Evolutionary conservation across 2,888 invertebrate species (phyloP).

Genomic region (Shargacucullia verbasci): DNA sequence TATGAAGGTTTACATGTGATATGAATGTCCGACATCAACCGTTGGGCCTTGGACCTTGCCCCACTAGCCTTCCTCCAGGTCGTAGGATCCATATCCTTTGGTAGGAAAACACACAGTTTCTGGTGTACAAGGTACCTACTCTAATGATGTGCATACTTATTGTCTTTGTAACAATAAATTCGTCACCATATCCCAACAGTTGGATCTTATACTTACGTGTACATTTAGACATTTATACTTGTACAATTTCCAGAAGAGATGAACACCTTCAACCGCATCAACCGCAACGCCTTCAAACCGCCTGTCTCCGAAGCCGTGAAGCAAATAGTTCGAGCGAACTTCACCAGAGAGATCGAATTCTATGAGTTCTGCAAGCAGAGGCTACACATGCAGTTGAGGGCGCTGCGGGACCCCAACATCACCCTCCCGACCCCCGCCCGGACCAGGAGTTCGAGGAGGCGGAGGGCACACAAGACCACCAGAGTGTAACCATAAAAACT

Average conservation of each 20-base stretch:
- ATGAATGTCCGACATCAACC: no score
- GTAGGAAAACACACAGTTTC: no score
- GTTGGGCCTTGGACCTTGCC: no score
- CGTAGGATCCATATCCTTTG: no score
- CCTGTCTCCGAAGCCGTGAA: constrained; percentile 96
- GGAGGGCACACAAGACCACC: constrained; percentile 53
- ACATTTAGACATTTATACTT: no score
- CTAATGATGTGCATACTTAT: no score
- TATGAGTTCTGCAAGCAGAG: constrained; percentile 97
- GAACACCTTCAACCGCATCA: constrained; percentile 93
- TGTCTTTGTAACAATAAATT: no score
- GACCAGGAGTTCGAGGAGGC: constrained; percentile 59
- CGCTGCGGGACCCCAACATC: constrained; percentile 89
- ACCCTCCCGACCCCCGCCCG: constrained; percentile 61
- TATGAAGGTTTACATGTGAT: no score
- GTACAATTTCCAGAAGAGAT: constrained; percentile 90
- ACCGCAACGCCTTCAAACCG: constrained; percentile 96
- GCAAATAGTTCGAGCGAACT: constrained; percentile 95
- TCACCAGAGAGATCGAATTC: constrained; percentile 96
- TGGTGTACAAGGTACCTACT: no score
- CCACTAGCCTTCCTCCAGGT: no score
- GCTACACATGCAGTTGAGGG: constrained; percentile 93
- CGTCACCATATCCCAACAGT: no score
- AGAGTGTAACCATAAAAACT: constrained; percentile 51
- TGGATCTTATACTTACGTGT: no score